phyloP scores from a whole-genome alignment of 2,888 invertebrate genomes.

The Clepsis dumicolana region DNA sequence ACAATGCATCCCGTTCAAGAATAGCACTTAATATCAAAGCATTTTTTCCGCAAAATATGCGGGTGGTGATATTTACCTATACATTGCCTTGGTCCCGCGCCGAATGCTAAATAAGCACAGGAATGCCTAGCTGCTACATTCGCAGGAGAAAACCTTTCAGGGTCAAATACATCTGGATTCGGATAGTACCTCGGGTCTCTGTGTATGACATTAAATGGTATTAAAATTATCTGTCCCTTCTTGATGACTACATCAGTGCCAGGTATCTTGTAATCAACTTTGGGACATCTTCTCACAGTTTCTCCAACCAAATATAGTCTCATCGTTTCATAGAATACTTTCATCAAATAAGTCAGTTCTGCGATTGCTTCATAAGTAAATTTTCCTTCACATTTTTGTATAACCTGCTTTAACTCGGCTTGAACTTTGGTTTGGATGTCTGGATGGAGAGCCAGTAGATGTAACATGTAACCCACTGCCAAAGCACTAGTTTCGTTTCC shows the following conservation, averaged over 20 bases:
- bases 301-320: conserved; percentile 16
- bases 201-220: conserved; percentile 34
- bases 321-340: conserved; percentile 28
- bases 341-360: conserved; percentile 14
- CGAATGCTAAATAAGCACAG: conserved; percentile 45
- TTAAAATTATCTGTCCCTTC: conserved; percentile 34
- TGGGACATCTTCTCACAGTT: conserved; percentile 13
- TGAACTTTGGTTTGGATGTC: conserved; percentile 35
- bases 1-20: too few relatives aligned
- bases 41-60: too few relatives aligned
- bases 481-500: conserved; percentile 40
- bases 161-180: conserved; percentile 44
- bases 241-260: conserved; percentile 32
- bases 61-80: conserved; percentile 45
- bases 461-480: conserved; percentile 35
- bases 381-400: background rate
- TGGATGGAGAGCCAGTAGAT: conserved; percentile 35
- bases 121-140: conserved; percentile 27
- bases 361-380: background rate
- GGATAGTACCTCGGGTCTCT: conserved; percentile 40
- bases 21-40: too few relatives aligned
- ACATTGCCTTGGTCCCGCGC: conserved; percentile 45
- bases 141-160: conserved; percentile 45
- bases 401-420: conserved; percentile 1
- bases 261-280: conserved; percentile 39